These are phyloP conservation scores for Diplodus sargus DNA, from an alignment of 2,797 vertebrate species.

Conservation along the genomic window DNA sequence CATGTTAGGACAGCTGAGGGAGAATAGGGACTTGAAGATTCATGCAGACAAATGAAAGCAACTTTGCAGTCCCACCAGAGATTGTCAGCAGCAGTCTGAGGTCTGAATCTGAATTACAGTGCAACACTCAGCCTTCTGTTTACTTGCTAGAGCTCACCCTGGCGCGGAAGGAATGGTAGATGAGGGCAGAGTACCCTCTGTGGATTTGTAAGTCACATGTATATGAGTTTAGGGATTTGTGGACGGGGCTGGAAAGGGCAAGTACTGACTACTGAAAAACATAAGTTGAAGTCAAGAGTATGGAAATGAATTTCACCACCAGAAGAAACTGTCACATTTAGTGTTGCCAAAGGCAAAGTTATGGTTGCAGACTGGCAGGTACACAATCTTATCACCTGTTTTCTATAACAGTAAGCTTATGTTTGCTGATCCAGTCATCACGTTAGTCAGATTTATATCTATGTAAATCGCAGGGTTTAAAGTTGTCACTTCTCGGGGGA, in stretches of 20 bases:
- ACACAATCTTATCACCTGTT: no score
- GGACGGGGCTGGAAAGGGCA: constrained; percentile 50
- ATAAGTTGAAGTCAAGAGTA: constrained; percentile 25
- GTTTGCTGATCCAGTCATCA: background rate
- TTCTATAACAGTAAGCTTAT: background rate
- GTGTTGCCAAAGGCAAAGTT: background rate
- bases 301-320: constrained; percentile 9
- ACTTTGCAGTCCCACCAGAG: constrained; percentile 51
- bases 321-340: constrained; percentile 14
- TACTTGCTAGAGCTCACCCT: constrained; percentile 55
- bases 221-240: constrained; percentile 64
- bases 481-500: no score
- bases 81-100: constrained; percentile 65
- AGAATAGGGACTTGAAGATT: constrained; percentile 42
- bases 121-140: constrained; percentile 57
- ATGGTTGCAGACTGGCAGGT: background rate
- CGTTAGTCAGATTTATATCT: background rate
- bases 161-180: constrained; percentile 57
- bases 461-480: no score
- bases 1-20: constrained; percentile 54
- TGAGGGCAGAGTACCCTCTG: constrained; percentile 57
- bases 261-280: constrained; percentile 29
- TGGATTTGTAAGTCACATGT: constrained; percentile 59
- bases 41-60: constrained; percentile 68
- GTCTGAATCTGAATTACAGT: constrained; percentile 64